phyloP scores from a whole-genome alignment of 1,140 invertebrate genomes.

The Caenorhabditis remanei region DNA sequence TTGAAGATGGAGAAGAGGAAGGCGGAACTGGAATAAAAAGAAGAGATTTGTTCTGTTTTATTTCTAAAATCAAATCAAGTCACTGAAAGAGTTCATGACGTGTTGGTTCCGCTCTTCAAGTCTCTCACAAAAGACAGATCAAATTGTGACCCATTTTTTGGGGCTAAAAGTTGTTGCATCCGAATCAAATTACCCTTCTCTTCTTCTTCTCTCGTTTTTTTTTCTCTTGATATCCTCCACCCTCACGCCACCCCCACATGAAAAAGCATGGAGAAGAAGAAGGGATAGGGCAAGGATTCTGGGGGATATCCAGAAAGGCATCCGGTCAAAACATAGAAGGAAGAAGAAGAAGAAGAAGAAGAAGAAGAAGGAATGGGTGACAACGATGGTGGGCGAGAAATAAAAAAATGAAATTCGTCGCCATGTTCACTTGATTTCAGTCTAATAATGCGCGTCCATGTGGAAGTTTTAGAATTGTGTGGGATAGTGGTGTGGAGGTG shows the following conservation, averaged over 20 bases:
- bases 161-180: constrained; percentile 43
- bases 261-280: background rate
- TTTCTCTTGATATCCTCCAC: constrained; percentile 5
- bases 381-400: background rate
- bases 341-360: background rate
- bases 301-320: constrained; percentile 25
- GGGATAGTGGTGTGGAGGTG: background rate
- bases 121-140: constrained; percentile 32
- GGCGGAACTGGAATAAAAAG: background rate
- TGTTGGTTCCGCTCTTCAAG: background rate
- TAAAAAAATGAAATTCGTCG: background rate
- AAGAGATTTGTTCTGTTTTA: constrained; percentile 13
- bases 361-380: background rate
- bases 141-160: constrained; percentile 55
- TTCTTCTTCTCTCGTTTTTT: constrained; percentile 30
- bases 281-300: background rate
- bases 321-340: background rate
- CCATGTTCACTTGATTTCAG: background rate
- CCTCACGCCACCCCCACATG: constrained; percentile 32
- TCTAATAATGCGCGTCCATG: constrained; percentile 18
- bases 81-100: constrained; percentile 34
- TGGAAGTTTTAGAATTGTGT: background rate
- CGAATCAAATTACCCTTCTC: constrained; percentile 44
- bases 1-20: no score
- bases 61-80: constrained; percentile 37